Base-by-base conservation (phyloP, 2,113 vertebrate genomes). In the Bufo bufo region DNA sequence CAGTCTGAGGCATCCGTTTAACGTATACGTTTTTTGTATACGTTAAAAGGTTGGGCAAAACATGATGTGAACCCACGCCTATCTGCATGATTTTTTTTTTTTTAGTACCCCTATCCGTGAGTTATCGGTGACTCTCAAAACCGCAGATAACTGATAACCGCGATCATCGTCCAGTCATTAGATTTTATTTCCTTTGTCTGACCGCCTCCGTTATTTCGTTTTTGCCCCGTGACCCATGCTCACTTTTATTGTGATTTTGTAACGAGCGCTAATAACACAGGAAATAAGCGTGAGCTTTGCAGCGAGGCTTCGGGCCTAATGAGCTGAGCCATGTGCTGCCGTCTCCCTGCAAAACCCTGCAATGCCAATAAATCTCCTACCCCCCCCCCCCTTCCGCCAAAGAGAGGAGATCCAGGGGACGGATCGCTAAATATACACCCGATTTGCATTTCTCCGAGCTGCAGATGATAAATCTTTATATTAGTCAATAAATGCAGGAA, bases 331-430 rank as follows among this genome's bases (percentile, higher is more conserved):
- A 78, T 79, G 59, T 52, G 49, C 77, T 86, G 75, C 77, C 69
- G 75, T 79, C 45, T 79, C 43, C 50, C 47, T 63, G n/a, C 58
- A 65, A 52, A 66, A 54, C 45, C 74, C 75, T 79, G 86, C 78
- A 74, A 75, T 82, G 86, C 79, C 56, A 81, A 87, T 87, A 87
- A 87, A 82, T 87, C 77, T 79, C 63, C 8, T 54, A n/a, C 17
- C 10, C 23, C 17, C 50, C 16, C 33, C 33, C 33, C 33, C 33
- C 33, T 33, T 69, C 45, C 45, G 13, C 61, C 45, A 33, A 6
- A 63, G 63, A 81, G 77, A 45, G 17, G 33, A 72, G 20, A 81
- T 81, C 56, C 77, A 87, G 77, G 63, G 50, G 77, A 81, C 16
- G 63, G 63, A 61, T 80, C 61, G 17, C 85, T 87, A 54, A 81